Base-by-base conservation (phyloP, 2,113 vertebrate species). In the Gadus macrocephalus region DNA sequence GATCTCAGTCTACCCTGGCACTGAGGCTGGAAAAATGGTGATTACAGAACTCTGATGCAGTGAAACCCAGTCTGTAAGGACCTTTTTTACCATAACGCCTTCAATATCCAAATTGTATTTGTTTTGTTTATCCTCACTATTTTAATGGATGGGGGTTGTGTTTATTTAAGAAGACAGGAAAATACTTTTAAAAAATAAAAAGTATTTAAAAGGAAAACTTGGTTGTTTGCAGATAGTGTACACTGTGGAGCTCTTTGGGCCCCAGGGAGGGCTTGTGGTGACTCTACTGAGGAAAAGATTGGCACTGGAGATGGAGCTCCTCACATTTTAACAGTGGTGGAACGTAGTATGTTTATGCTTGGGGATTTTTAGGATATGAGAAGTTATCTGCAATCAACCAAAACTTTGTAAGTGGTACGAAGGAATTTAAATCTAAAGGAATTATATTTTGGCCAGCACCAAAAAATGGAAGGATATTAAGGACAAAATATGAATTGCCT, bases 31-130 rank as follows among this genome's bases (percentile, higher is more conserved):
- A 77, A 77, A 82, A 78, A 77, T 78, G 71, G 83, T 81, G 86
- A 88, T 77, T 74, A 79, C 69, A 66, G 70, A 78, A 84, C 78
- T 85, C 74, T 67, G 76, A 86, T 85, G 85, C 86, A 88, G 89
- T 88, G 82, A 78, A 85, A 86, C 83, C 81, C 82, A 79, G 82
- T 88, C 88, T 90, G 83, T 79, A 83, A 85, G 84, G 84, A 88
- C 85, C 88, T 89, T 90, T 49, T 86, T 85, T 85, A 84, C 89
- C 89, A 87, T 87, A 83, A 83, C 87, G 85, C 87, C 89, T 92
- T 90, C 85, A 79, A 80, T 86, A 86, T 87, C 78, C 87, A 83
- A 83, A 78, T 80, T 83, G 78, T 72, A 85, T 81, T 81, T 72
- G 75, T 86, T 79, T 71, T 69, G 35, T 74, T 74, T n/a, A 64